Evolutionary conservation across 2,113 vertebrate genomes (phyloP).

Genomic region (Rhinolophus ferrumequinum): DNA sequence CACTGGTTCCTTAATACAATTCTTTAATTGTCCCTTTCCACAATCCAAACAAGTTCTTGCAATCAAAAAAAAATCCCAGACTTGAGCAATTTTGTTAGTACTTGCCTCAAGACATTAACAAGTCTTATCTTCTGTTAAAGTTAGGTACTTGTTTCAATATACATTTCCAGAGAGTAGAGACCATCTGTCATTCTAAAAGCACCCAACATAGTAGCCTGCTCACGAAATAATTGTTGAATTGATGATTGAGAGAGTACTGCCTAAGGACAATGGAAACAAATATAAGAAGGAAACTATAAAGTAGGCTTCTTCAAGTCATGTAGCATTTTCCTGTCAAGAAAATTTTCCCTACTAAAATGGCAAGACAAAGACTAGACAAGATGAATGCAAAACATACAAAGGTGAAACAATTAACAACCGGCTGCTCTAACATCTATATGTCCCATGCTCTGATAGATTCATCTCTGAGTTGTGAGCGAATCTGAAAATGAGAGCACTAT

Average conservation of each 20-base stretch:
- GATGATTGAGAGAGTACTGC: background rate
- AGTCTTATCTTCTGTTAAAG: background rate
- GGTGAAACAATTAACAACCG: background rate
- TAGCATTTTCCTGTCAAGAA: background rate
- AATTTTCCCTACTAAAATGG: background rate
- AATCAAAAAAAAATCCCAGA: background rate
- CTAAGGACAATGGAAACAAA: background rate
- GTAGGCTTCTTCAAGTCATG: background rate
- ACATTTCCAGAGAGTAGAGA: background rate
- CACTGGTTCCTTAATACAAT: background rate
- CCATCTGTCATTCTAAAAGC: background rate
- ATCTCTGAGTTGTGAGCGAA: background rate
- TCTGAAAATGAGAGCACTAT: background rate
- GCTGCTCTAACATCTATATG: background rate
- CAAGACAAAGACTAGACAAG: background rate
- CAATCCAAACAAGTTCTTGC: background rate
- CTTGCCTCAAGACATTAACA: background rate
- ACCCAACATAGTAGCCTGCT: background rate
- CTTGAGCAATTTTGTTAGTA: background rate
- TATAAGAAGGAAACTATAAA: background rate
- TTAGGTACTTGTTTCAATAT: background rate
- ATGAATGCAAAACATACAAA: background rate
- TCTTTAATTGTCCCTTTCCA: background rate
- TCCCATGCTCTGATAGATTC: background rate
- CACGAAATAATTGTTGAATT: background rate